Evolutionary conservation across 2,797 vertebrate genomes (phyloP), one percentile per base, ranked within the genome.

Genomic region (Parambassis ranga): DNA sequence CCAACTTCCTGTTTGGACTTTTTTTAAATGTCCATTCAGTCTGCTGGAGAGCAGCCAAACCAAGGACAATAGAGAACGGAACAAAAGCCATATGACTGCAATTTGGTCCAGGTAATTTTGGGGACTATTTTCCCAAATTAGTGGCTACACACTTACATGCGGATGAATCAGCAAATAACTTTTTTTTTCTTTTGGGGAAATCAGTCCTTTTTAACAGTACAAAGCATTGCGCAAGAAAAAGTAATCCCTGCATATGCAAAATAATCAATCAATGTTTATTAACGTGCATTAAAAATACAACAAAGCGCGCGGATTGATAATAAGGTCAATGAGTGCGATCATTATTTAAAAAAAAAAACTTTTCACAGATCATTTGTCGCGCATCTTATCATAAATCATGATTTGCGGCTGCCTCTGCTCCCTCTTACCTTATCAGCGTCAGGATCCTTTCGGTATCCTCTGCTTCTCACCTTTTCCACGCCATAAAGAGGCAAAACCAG

Each of bases 391-490:
- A n/a, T n/a, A n/a, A n/a, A n/a, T n/a, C n/a, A n/a, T n/a, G n/a
- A n/a, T n/a, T n/a, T n/a, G n/a, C n/a, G n/a, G n/a, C n/a, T n/a
- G n/a, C n/a, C n/a, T n/a, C n/a, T n/a, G n/a, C n/a, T 52, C 22
- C 28, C 39, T 61, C 88, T 92, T 90, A 94, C 93, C 90, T 91
- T 92, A 30, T 93, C 92, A 0, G 79, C 86, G 24, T 93, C 92
- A 36, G 89, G 90, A 76, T 93, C 93, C 79, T 92, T 93, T 56
- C 92, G 89, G 75, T 90, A 88, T 41, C 85, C 87, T 77, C 92
- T 88, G 58, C 56, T 90, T 84, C 89, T 92, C 76, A 89, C 86
- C 84, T 91, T 91, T 73, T 94, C 93, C 65, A 86, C 84, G 42
- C 82, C 85, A 28, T 78, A 77, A 7, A 92, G 87, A 24, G 91